Evolutionary conservation across 2,113 vertebrate genomes (phyloP).

Genomic region (Typhlomys cinereus): DNA sequence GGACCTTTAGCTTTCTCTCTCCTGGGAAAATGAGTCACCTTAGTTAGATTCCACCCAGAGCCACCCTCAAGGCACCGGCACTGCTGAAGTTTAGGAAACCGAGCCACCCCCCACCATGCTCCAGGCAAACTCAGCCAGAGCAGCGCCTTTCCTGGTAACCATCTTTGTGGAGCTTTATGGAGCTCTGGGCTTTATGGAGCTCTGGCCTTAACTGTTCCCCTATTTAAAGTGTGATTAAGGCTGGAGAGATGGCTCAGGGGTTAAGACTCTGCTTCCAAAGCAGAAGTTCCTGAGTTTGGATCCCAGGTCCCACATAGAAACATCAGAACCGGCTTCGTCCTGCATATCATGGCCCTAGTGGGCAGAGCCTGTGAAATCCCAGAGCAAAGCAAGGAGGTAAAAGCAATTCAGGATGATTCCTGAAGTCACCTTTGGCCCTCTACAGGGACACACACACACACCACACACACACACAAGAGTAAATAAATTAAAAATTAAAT

Average conservation of each 20-base stretch:
- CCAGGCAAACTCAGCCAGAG: neutral
- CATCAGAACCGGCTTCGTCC: too few relatives aligned
- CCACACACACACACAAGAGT: too few relatives aligned
- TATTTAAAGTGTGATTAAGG: neutral
- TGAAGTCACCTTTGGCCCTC: too few relatives aligned
- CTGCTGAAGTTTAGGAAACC: fast-evolving
- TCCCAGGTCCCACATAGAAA: too few relatives aligned
- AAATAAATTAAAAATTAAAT: too few relatives aligned
- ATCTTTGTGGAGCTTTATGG: neutral
- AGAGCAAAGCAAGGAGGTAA: too few relatives aligned
- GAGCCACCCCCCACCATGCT: neutral
- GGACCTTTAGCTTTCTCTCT: neutral
- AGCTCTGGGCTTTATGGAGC: neutral
- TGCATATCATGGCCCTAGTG: too few relatives aligned
- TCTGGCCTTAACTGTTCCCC: neutral
- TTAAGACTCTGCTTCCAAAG: too few relatives aligned
- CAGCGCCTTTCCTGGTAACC: neutral
- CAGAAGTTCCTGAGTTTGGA: too few relatives aligned
- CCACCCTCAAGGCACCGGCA: neutral
- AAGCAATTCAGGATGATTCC: too few relatives aligned
- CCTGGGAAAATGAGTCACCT: neutral
- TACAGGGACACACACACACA: too few relatives aligned
- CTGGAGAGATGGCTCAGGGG: too few relatives aligned
- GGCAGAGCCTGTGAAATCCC: neutral
- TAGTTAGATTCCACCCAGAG: neutral